A percentile compares a stretch with the other conserved stretches of the same genome.
Evolutionary conservation across 2,113 vertebrate species (phyloP).

Genomic region (Dermatemys mawii): DNA sequence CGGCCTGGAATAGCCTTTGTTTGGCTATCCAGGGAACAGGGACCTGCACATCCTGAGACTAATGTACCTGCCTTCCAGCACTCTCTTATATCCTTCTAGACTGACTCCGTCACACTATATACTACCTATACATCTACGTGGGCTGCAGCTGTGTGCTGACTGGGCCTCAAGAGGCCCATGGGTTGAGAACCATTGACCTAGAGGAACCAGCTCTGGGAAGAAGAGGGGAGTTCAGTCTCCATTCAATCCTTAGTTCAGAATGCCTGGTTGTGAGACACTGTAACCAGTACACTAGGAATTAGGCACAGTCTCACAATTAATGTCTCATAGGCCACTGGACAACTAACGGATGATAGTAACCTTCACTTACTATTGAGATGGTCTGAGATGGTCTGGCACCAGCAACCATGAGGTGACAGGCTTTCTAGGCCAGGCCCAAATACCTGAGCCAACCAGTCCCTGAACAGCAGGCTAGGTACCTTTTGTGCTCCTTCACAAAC

Average conservation of each 20-base stretch:
- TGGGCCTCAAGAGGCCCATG: too few relatives aligned
- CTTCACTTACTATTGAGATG: not conserved
- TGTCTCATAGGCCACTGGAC: not conserved
- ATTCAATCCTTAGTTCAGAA: not conserved
- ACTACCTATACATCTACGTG: too few relatives aligned
- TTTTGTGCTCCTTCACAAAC: constrained; percentile 90
- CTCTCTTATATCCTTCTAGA: too few relatives aligned
- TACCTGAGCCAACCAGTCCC: not conserved
- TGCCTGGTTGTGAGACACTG: not conserved
- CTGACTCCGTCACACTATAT: too few relatives aligned
- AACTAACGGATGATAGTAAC: rapidly evolving
- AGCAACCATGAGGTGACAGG: not conserved
- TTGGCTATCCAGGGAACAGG: too few relatives aligned
- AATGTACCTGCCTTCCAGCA: too few relatives aligned
- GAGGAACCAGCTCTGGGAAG: not conserved
- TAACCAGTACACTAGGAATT: not conserved
- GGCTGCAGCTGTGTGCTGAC: too few relatives aligned
- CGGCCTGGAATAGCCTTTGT: too few relatives aligned
- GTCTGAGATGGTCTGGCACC: rapidly evolving
- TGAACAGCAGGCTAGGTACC: constrained; percentile 71
- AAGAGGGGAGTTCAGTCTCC: not conserved
- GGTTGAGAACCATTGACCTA: too few relatives aligned
- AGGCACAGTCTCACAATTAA: not conserved
- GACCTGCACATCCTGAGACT: too few relatives aligned
- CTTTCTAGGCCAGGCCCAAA: not conserved